phyloP scores from a whole-genome alignment of 2,888 invertebrate genomes.

The Drosophila parthenogenetica region DNA sequence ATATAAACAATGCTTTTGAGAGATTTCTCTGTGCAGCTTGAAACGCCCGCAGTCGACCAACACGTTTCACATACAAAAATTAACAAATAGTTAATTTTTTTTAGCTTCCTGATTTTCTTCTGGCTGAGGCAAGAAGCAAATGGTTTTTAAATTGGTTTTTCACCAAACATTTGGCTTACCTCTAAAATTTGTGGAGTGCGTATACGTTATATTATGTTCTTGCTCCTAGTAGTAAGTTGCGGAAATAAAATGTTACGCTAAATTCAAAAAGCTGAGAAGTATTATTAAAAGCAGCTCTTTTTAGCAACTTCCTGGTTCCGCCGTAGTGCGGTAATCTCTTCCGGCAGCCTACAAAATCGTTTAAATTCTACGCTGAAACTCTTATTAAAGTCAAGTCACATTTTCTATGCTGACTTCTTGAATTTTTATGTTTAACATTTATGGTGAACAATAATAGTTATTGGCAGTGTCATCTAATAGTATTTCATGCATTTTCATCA shows the following conservation, averaged over 20 bases:
- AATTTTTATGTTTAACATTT: background rate
- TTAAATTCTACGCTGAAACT: background rate
- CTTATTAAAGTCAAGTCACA: background rate
- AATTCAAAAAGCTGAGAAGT: slow-evolving; percentile 1
- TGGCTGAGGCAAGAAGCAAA: slow-evolving; percentile 24
- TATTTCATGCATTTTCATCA: background rate
- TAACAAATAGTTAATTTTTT: slow-evolving; percentile 32
- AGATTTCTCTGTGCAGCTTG: slow-evolving; percentile 43
- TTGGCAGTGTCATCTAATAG: background rate
- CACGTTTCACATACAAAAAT: slow-evolving; percentile 56
- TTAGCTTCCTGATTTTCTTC: background rate
- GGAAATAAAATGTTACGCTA: background rate
- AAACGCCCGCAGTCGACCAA: slow-evolving; percentile 25
- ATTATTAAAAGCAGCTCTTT: background rate
- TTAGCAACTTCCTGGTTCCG: background rate
- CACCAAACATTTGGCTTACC: slow-evolving; percentile 7
- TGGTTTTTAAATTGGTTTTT: slow-evolving; percentile 10
- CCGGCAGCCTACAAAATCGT: background rate
- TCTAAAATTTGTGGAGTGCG: slow-evolving; percentile 18
- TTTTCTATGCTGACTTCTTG: background rate
- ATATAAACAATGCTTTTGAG: slow-evolving; percentile 59
- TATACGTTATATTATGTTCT: slow-evolving; percentile 10
- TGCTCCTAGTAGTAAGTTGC: background rate
- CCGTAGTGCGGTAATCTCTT: background rate
- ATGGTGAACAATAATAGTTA: background rate